A percentile compares a stretch with the other conserved stretches of the same genome.
These are phyloP conservation scores for Drosophila ananassae DNA, from an alignment of 1,140 invertebrate genomes.

Conservation along the genomic window DNA sequence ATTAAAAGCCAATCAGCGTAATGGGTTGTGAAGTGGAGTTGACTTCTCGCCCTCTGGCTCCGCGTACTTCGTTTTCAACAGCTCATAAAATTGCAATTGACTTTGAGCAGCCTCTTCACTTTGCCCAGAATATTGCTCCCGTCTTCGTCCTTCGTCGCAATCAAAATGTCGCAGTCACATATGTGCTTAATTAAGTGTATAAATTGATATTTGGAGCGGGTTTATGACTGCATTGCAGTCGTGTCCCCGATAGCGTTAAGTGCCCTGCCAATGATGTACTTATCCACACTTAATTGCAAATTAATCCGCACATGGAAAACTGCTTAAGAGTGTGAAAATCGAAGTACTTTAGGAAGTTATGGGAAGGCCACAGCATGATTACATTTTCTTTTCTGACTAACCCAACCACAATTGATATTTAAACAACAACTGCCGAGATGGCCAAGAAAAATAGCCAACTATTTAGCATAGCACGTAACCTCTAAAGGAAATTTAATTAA, in stretches of 20 bases:
- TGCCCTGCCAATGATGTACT: conserved; percentile 52
- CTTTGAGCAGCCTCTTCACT: conserved; percentile 54
- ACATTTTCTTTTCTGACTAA: background rate
- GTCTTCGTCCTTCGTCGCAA: conserved; percentile 16
- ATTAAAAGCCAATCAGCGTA: conserved; percentile 81
- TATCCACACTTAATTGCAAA: conserved; percentile 30
- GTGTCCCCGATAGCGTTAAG: conserved; percentile 56
- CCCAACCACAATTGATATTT: background rate
- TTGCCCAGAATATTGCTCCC: background rate
- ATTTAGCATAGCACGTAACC: conserved; percentile 61
- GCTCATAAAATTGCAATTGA: conserved; percentile 81
- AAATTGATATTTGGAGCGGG: conserved; percentile 79
- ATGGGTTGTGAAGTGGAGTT: conserved; percentile 73
- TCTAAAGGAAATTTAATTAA: conserved; percentile 71
- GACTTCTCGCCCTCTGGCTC: conserved; percentile 25
- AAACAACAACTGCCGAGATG: background rate
- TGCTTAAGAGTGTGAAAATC: conserved; percentile 6
- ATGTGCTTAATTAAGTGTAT: conserved; percentile 79
- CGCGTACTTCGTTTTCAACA: conserved; percentile 75
- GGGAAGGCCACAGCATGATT: too few species aligned
- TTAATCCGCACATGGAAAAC: conserved; percentile 8
- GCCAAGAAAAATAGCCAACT: conserved; percentile 12
- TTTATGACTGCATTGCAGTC: conserved; percentile 79
- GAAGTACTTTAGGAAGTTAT: background rate
- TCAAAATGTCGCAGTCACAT: conserved; percentile 77